These are phyloP conservation scores for Rhopalosiphum maidis DNA, from an alignment of 1,140 invertebrate genomes.

Conservation along the genomic window DNA sequence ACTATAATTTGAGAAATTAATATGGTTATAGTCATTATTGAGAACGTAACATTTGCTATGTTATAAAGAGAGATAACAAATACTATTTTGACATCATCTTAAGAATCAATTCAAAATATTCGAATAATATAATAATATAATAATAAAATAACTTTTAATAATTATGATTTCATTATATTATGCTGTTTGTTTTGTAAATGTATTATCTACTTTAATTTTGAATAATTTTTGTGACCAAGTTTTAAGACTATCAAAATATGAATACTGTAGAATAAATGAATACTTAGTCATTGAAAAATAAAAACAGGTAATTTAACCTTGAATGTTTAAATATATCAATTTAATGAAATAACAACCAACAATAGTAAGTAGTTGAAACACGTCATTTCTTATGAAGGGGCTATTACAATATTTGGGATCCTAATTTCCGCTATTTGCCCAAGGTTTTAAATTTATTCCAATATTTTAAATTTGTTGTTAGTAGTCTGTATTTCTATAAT, in stretches of 20 bases:
- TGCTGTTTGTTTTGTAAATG: too few species aligned
- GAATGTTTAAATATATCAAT: constrained; percentile 37
- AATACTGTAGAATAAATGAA: not conserved
- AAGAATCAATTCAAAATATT: too few species aligned
- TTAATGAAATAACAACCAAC: not conserved
- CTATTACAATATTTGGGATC: not conserved
- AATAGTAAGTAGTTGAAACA: not conserved
- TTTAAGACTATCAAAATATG: not conserved
- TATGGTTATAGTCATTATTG: too few species aligned
- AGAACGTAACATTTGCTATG: too few species aligned
- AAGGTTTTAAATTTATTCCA: constrained; percentile 13
- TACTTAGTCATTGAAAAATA: constrained; percentile 20
- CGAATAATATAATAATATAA: too few species aligned
- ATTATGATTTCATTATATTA: too few species aligned
- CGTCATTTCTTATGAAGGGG: not conserved
- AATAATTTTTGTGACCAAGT: too few species aligned
- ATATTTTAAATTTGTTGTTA: not conserved
- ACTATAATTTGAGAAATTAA: too few species aligned
- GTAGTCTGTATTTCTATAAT: not conserved
- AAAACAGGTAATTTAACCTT: constrained; percentile 36
- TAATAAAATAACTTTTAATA: too few species aligned
- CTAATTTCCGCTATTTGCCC: not conserved
- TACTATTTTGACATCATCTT: too few species aligned
- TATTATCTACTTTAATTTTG: too few species aligned
- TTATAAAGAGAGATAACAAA: too few species aligned